Evolutionary conservation across 1,140 invertebrate genomes (phyloP).

Genomic region (Drosophila parvula): DNA sequence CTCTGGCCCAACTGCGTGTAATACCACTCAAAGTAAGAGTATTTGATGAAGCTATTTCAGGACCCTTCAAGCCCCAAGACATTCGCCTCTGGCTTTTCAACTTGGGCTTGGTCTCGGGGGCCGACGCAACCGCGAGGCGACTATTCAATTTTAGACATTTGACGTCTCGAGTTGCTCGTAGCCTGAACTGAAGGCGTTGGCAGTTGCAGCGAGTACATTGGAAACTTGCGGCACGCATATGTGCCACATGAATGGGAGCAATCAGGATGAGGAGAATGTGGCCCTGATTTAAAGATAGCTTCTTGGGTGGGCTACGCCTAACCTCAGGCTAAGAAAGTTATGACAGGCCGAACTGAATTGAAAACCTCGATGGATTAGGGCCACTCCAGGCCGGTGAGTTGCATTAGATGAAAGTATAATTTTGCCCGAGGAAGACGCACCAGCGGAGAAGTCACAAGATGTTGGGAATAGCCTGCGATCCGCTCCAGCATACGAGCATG

Average conservation of each 20-base stretch:
- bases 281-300: slow-evolving; percentile 65
- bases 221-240: slow-evolving; percentile 75
- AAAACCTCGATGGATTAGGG: slow-evolving; percentile 24
- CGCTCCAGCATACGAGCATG: slow-evolving; percentile 88
- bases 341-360: slow-evolving; percentile 48
- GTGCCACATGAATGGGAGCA: slow-evolving; percentile 25
- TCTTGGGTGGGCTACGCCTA: slow-evolving; percentile 32
- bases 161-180: slow-evolving; percentile 50
- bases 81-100: slow-evolving; percentile 13
- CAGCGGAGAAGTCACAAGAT: slow-evolving; percentile 47
- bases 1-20: no score
- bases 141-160: slow-evolving; percentile 76
- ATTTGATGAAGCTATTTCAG: slow-evolving; percentile 36
- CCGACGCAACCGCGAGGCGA: slow-evolving; percentile 69
- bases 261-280: slow-evolving; percentile 13
- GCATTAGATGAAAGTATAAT: slow-evolving; percentile 56
- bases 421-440: slow-evolving; percentile 43
- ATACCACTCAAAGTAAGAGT: background rate
- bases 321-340: slow-evolving; percentile 40
- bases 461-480: slow-evolving; percentile 85
- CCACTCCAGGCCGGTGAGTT: slow-evolving; percentile 23
- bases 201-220: slow-evolving; percentile 52
- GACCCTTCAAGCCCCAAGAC: slow-evolving; percentile 25
- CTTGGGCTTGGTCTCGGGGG: background rate
- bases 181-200: slow-evolving; percentile 43